A percentile compares a stretch with the other conserved stretches of the same genome.
Evolutionary conservation across 1,140 invertebrate species (phyloP).

Genomic region (Neodiprion pinetum): DNA sequence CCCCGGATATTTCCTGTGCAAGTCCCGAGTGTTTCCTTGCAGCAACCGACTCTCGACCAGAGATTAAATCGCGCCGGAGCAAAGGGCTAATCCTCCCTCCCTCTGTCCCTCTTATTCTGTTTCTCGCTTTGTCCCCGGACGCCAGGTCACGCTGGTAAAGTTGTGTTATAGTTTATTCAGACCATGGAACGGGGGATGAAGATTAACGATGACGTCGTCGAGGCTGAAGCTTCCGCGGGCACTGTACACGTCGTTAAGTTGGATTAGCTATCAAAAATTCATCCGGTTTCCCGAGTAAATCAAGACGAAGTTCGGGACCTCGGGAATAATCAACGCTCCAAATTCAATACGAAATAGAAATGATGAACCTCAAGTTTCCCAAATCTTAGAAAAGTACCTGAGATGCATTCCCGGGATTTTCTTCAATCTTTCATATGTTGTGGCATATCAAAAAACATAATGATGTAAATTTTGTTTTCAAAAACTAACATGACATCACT

Average conservation of each 20-base stretch:
- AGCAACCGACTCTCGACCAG: conserved; percentile 42
- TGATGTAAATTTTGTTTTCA: too few species aligned
- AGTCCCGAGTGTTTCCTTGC: background rate
- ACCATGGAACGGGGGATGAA: background rate
- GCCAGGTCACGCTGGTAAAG: background rate
- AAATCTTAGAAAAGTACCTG: too few species aligned
- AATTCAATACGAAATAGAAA: too few species aligned
- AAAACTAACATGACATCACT: too few species aligned
- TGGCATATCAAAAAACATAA: too few species aligned
- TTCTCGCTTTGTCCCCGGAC: conserved; percentile 14
- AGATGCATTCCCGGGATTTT: too few species aligned
- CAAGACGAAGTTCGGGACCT: too few species aligned
- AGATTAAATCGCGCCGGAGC: conserved; percentile 54
- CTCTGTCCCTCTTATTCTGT: conserved; percentile 21
- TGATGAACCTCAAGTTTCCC: too few species aligned
- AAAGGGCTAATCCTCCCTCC: conserved; percentile 51
- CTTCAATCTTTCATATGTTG: too few species aligned
- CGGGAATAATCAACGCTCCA: too few species aligned
- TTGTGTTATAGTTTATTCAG: conserved; percentile 11
- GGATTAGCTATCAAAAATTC: background rate
- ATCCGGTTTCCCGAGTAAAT: background rate
- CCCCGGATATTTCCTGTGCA: too few species aligned
- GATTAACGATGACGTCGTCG: conserved; percentile 8
- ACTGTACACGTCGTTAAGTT: background rate
- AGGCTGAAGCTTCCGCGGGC: background rate